Conservation (phyloP, 2,888 invertebrate species). For the Melieria omissa region DNA sequence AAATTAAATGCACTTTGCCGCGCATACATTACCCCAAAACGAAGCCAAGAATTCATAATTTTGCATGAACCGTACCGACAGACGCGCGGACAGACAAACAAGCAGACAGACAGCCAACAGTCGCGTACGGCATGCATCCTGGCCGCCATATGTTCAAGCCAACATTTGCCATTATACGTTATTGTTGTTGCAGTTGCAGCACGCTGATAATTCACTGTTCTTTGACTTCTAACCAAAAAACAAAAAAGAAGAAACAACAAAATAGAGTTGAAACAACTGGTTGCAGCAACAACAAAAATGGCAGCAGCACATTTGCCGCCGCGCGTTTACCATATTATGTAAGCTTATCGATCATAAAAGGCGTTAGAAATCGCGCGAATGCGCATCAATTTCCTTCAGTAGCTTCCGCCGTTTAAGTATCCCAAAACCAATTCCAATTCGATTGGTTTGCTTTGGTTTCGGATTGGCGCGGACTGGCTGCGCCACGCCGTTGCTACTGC, state of each 20-base stretch:
- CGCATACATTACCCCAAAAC: slow-evolving; percentile 22
- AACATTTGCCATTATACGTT: not conserved
- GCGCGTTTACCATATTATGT: slow-evolving; percentile 36
- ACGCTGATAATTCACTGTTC: not conserved
- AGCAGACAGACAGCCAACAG: slow-evolving; percentile 13
- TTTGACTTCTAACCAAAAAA: not conserved
- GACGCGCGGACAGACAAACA: not conserved
- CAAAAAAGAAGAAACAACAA: too few relatives aligned
- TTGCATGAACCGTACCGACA: slow-evolving; percentile 29
- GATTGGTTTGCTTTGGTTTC: slow-evolving; percentile 27
- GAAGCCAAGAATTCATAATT: slow-evolving; percentile 21
- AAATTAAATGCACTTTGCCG: slow-evolving; percentile 29
- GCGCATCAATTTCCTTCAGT: slow-evolving; percentile 45
- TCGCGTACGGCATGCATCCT: too few relatives aligned
- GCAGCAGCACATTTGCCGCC: not conserved
- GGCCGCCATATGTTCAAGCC: not conserved
- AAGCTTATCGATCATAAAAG: slow-evolving; percentile 51
- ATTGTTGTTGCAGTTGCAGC: not conserved
- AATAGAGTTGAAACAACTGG: not conserved
- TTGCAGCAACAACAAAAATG: too few relatives aligned
- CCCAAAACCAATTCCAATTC: slow-evolving; percentile 43
- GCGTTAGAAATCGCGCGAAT: slow-evolving; percentile 52
- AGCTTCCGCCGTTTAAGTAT: slow-evolving; percentile 47
- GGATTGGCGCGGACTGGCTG: slow-evolving; percentile 23
- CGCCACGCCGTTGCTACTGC: slow-evolving; percentile 47